These are phyloP conservation scores for Pteromalus puparum DNA, from an alignment of 1,140 invertebrate species.

Conservation along the genomic window DNA sequence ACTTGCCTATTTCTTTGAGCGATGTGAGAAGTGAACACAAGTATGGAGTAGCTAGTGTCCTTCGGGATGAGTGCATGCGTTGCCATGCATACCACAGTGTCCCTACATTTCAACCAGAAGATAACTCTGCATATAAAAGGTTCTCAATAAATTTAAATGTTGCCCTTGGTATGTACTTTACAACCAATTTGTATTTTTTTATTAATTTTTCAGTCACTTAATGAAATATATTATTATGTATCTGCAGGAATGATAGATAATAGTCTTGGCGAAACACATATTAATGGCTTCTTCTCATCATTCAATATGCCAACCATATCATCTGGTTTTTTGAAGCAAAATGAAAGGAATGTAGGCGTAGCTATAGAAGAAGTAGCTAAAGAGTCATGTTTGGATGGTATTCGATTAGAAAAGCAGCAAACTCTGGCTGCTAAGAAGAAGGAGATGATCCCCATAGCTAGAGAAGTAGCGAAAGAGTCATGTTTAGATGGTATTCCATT, in stretches of 20 bases:
- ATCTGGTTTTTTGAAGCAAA: neutral
- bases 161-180: too few relatives aligned
- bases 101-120: neutral
- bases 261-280: neutral
- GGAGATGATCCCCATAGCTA: too few relatives aligned
- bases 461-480: too few relatives aligned
- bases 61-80: neutral
- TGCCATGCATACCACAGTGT: neutral
- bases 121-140: neutral
- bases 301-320: neutral
- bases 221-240: neutral
- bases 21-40: neutral
- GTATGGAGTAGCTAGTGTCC: neutral
- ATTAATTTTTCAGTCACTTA: too few relatives aligned
- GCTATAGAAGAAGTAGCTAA: too few relatives aligned
- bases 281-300: neutral
- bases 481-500: too few relatives aligned
- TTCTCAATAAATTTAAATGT: neutral
- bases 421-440: too few relatives aligned
- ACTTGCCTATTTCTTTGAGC: neutral
- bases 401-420: too few relatives aligned
- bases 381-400: too few relatives aligned
- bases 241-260: neutral
- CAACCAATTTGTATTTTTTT: too few relatives aligned
- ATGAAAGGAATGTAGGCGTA: neutral